A percentile compares a stretch with the other conserved stretches of the same genome.
These are phyloP conservation scores for Bubo bubo DNA, from an alignment of 2,113 vertebrate genomes.

Conservation along the genomic window DNA sequence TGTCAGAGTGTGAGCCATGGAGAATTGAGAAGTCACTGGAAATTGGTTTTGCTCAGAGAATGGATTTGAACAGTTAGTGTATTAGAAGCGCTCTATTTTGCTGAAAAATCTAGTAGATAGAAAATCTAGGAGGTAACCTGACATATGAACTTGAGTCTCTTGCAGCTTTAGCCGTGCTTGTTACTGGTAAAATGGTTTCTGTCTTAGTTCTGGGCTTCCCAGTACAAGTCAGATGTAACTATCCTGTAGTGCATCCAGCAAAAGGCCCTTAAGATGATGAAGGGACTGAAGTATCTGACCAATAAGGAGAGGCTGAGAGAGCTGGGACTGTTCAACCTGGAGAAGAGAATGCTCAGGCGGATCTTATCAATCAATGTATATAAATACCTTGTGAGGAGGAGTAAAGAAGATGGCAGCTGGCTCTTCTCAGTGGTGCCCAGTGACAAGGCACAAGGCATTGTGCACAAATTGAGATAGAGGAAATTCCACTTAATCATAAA, in stretches of 20 bases:
- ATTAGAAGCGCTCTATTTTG: not conserved
- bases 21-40: not conserved
- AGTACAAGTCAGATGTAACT: not conserved
- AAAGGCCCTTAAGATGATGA: not conserved
- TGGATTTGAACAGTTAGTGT: not conserved
- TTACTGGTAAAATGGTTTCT: not conserved
- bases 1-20: not conserved
- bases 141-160: not conserved
- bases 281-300: not conserved
- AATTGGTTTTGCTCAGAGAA: not conserved
- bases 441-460: not conserved
- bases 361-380: not conserved
- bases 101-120: not conserved
- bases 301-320: not conserved
- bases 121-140: not conserved
- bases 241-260: not conserved
- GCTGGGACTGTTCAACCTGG: not conserved
- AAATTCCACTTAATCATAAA: not conserved
- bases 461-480: not conserved
- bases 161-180: fast-evolving
- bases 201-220: not conserved
- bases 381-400: not conserved
- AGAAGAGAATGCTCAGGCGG: not conserved
- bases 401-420: not conserved
- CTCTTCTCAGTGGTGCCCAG: not conserved